Evolutionary conservation across 2,113 vertebrate species (phyloP), one percentile per base, ranked within the genome.

Genomic region (Calidris pugnax): DNA sequence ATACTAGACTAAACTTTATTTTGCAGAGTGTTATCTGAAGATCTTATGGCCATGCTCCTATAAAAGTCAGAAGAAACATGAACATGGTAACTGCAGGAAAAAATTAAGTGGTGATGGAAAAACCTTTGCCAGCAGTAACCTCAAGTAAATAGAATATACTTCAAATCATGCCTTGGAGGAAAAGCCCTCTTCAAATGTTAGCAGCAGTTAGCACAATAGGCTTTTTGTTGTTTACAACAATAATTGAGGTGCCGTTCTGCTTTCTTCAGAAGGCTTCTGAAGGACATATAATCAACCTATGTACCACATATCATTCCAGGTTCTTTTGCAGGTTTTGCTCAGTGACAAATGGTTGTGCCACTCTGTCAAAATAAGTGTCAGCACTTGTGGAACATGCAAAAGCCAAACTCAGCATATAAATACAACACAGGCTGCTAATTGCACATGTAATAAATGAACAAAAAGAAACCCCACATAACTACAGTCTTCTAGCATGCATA

Each of bases 221-320:
- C 48, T 89, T 92, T 91, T 89, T 95, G 69, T 69, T 89, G 92
- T 93, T 95, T 85, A 87, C 66, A 92, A 28, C 56, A 93, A 90
- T 92, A 94, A 89, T 93, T 76, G 90, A 97, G 66, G 62, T 78
- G 62, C 18, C 14, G 4, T 91, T 89, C 22, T 0, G 0, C 83
- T 89, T 75, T 73, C 69, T 95, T 92, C 80, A 95, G 66, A 41
- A 89, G n/a, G 51, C 41, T 95, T 93, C 74, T 85, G 87, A 92
- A 90, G 89, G 77, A 95, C 67, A 55, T 53, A 43, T 69, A 82
- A 92, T 92, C 84, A 82, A 56, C 86, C 66, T 48, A 32, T 18
- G 45, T 28, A 69, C 77, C 62, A 93, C 89, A 95, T 91, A 92
- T 97, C 92, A 87, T 76, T 85, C 69, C 72, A 79, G 57, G 87